Evolutionary conservation across 1,140 invertebrate species (phyloP).

Genomic region (Eurosta solidaginis): DNA sequence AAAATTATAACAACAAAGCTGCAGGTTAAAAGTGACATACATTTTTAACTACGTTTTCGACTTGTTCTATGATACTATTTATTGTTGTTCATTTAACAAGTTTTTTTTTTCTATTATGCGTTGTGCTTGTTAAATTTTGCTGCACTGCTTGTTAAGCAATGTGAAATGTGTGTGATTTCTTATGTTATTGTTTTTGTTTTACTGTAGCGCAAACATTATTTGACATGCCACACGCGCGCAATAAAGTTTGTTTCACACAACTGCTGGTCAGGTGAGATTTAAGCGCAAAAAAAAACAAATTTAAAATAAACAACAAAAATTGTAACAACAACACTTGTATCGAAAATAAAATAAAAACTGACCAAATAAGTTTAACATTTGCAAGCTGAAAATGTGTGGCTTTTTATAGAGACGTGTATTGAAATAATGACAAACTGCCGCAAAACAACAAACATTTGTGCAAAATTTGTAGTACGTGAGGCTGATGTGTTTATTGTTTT

Average conservation of each 20-base stretch:
- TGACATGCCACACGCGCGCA: not conserved
- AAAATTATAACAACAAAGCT: not conserved
- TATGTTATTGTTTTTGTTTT: not conserved
- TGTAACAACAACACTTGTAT: too few relatives aligned
- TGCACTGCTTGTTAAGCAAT: not conserved
- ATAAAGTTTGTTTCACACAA: not conserved
- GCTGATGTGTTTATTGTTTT: too few relatives aligned
- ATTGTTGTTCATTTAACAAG: not conserved
- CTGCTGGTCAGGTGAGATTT: not conserved
- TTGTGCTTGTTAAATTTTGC: not conserved
- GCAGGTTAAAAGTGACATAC: not conserved
- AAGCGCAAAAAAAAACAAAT: not conserved
- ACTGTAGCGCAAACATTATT: not conserved
- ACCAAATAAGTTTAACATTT: not conserved
- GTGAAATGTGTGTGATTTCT: not conserved
- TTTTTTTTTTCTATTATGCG: not conserved
- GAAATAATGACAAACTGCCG: slow-evolving; percentile 11
- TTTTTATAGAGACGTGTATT: not conserved
- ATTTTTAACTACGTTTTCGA: not conserved
- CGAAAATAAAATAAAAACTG: not conserved
- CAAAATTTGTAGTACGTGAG: not conserved
- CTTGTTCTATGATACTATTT: not conserved
- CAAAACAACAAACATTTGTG: not conserved
- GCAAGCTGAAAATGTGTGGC: not conserved
- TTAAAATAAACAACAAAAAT: not conserved